Percentiles rank a stretch among this genome's conserved stretches.
Evolutionary conservation across 2,113 vertebrate genomes (phyloP).

Genomic region (Oostethus manadensis): DNA sequence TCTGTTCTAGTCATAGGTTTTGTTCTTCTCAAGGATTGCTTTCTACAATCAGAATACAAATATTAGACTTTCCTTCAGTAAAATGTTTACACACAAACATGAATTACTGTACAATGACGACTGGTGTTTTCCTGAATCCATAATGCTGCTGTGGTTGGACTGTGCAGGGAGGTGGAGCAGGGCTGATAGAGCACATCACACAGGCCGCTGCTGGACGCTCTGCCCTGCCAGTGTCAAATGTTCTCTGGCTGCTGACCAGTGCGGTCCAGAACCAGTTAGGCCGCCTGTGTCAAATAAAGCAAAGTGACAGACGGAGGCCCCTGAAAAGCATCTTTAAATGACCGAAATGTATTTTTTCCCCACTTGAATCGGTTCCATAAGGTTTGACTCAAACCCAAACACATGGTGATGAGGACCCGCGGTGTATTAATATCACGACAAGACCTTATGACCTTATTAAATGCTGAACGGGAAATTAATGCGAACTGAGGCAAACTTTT

Average conservation of each 20-base stretch:
- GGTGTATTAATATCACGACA: too few relatives aligned
- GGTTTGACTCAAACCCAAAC: too few relatives aligned
- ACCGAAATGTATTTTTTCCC: not conserved
- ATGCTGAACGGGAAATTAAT: too few relatives aligned
- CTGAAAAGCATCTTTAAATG: not conserved
- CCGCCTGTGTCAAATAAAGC: slow-evolving; percentile 34
- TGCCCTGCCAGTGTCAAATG: slow-evolving; percentile 37
- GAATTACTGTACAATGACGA: not conserved
- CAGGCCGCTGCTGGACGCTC: slow-evolving; percentile 9
- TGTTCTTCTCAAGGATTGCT: too few relatives aligned
- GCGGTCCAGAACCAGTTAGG: slow-evolving; percentile 29
- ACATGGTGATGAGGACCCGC: too few relatives aligned
- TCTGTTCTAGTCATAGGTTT: too few relatives aligned
- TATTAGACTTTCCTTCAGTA: too few relatives aligned
- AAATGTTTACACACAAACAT: not conserved
- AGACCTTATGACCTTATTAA: too few relatives aligned
- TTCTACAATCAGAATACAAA: too few relatives aligned
- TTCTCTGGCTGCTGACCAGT: slow-evolving; percentile 45
- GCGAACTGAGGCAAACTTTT: too few relatives aligned
- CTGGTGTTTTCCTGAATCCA: not conserved
- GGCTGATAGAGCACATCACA: slow-evolving; percentile 28
- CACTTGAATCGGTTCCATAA: not conserved
- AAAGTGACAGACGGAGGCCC: slow-evolving; percentile 5
- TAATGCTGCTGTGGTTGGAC: not conserved
- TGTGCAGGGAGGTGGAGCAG: slow-evolving; percentile 6